Base-by-base conservation (phyloP, 2,888 invertebrate species). In the Emmelina monodactyla region DNA sequence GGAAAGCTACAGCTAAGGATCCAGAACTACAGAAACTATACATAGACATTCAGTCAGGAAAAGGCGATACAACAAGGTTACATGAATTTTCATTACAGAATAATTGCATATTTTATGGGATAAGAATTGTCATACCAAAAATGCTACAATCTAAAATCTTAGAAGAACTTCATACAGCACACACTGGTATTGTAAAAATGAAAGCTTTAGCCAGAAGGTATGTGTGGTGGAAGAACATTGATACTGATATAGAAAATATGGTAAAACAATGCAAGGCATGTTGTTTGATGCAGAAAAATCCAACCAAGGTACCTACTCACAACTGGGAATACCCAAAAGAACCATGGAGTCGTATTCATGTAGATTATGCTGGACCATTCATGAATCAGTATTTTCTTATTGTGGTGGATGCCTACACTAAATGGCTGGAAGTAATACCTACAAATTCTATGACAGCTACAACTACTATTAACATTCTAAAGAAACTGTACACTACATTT, bases 131-230 rank as follows among this genome's bases (percentile, higher is more conserved):
- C 10, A 32, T 38, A 35, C 35, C 38, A 2, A 36, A 31, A 14
- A 30, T 12, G 14, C 9, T 37, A 33, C 33, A 33, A 31, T 2
- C 2, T 5, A 14, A 32, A 4, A 37, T 41, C 16, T 39, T 38
- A 38, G 3, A 32, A 16, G 37, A 45, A 31, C 32, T 42, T 22
- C 42, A 40, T 37, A 29, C 33, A 14, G 29, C 25, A 12, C 50
- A 55, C 39, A 22, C 43, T 7, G 54, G 51, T 4, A 50, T 56
- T 5, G 44, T 46, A 1, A 48, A 47, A 35, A 53, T 51, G 46
- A 53, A 53, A 34, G 40, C 37, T 7, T 28, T 51, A 44, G 43
- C 42, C 1, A 30, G 43, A 25, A 43, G 40, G 16, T 43, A 42
- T 34, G 37, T 37, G 0, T 39, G 25, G 35, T 58, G 54, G 49